phyloP scores from a whole-genome alignment of 2,113 vertebrate species.

The Halichoeres trimaculatus region DNA sequence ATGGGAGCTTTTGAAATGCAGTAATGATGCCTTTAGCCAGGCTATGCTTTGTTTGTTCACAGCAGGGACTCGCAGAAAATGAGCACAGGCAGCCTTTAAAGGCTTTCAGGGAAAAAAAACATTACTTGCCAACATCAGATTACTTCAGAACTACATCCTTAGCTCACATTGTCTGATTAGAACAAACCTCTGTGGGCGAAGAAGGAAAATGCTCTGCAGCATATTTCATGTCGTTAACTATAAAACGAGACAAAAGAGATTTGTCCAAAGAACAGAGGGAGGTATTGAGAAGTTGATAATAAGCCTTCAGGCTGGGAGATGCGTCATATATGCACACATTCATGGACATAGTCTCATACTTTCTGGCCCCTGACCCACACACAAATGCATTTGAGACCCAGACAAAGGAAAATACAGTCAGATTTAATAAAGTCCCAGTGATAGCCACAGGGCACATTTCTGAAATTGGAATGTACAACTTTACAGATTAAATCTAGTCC shows the following conservation, averaged over 20 bases:
- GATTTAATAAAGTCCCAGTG: constrained; percentile 55
- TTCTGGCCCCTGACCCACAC: constrained; percentile 15
- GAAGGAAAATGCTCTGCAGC: constrained; percentile 20
- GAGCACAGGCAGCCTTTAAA: constrained; percentile 67
- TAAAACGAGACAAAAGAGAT: constrained; percentile 38
- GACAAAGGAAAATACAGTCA: constrained; percentile 44
- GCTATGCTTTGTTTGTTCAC: constrained; percentile 69
- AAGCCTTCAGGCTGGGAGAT: constrained; percentile 39
- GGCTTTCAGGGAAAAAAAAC: constrained; percentile 51
- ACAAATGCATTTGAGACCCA: constrained; percentile 13
- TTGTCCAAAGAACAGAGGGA: constrained; percentile 29
- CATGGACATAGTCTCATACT: constrained; percentile 6
- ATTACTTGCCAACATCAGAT: constrained; percentile 67
- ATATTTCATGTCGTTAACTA: constrained; percentile 24
- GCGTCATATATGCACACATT: constrained; percentile 15
- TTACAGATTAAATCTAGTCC: constrained; percentile 50
- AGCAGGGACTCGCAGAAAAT: constrained; percentile 65
- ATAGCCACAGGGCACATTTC: constrained; percentile 34
- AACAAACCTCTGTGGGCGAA: constrained; percentile 17
- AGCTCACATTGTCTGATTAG: constrained; percentile 31
- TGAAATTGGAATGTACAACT: constrained; percentile 61
- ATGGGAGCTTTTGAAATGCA: constrained; percentile 69
- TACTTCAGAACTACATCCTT: constrained; percentile 53
- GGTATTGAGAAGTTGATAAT: constrained; percentile 36
- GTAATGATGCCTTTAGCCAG: constrained; percentile 73